Evolutionary conservation across 2,113 vertebrate genomes (phyloP).

Genomic region (Xenotilapia flavipinnis): DNA sequence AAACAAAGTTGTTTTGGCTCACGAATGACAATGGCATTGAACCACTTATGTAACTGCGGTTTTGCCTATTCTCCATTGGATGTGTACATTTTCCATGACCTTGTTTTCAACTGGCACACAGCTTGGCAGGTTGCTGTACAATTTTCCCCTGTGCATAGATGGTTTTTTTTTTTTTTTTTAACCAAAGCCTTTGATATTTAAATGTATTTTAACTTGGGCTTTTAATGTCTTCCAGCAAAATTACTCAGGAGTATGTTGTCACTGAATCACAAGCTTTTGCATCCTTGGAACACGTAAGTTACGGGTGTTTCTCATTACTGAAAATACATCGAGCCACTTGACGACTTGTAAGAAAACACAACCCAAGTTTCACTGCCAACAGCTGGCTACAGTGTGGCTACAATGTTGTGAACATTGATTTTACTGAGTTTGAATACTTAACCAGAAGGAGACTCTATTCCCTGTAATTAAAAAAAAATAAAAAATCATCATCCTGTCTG

Average conservation of each 20-base stretch:
- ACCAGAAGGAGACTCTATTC: neutral
- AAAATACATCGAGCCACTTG: constrained; percentile 4
- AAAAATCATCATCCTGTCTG: constrained; percentile 31
- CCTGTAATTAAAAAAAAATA: constrained; percentile 45
- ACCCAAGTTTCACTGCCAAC: neutral
- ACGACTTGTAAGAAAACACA: constrained; percentile 1
- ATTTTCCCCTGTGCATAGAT: constrained; percentile 16
- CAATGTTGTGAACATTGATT: neutral
- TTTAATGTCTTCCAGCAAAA: constrained; percentile 24
- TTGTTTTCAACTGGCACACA: constrained; percentile 20
- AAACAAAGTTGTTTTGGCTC: neutral
- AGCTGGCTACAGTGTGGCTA: neutral
- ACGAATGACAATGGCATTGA: constrained; percentile 8
- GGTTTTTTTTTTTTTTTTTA: neutral
- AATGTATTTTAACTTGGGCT: constrained; percentile 6
- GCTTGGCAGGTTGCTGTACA: constrained; percentile 27
- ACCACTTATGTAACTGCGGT: constrained; percentile 18
- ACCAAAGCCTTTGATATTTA: constrained; percentile 34
- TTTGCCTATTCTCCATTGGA: constrained; percentile 17
- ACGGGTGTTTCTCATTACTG: constrained; percentile 7
- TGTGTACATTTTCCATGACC: constrained; percentile 52
- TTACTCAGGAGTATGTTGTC: neutral
- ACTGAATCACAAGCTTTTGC: constrained; percentile 7
- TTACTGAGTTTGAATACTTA: neutral
- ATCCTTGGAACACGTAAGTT: neutral